Base-by-base conservation (phyloP, 1,140 invertebrate genomes). In the Tetragonula clypearis region DNA sequence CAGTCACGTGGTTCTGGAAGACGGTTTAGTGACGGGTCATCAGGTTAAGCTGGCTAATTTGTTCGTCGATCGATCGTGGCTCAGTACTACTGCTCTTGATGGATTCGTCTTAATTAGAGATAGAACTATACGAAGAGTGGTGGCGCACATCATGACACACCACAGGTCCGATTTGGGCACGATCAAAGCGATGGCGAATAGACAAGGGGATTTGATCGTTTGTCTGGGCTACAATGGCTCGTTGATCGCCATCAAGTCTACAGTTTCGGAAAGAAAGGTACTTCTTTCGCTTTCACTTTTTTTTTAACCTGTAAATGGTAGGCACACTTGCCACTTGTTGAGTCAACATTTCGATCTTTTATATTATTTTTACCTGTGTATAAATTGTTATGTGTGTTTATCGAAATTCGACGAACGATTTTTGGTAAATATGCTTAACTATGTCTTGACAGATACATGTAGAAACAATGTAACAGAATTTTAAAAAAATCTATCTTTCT, bases 221-320 rank as follows among this genome's bases (percentile, higher is more conserved):
- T 86, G 86, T 17, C 74, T 95, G 14, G 94, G 94, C 6, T 41
- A 79, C 15, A 82, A 94, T 86, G 94, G 94, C 11, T 93, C 92
- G 1, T 65, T 95, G 19, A 71, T 94, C 2, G 90, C 90, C 14
- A 76, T 88, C 41, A 77, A 17, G 5, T 60, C 14, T 26, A 0
- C 23, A 12, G 12, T 19, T 19, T 15, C 2, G 14, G 23, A 65
- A 15, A 69, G 21, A 56, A 80, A 86, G 85, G 87, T 89, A 66
- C 17, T 30, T 17, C 17, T 30, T 30, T 17, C 26, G 60, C 1
- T 62, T 12, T 62, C n/a, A n/a, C 5, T n/a, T n/a, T 14, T n/a
- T n/a, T n/a, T n/a, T 5, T 30, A 30, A 62, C 8, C 41, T 49
- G 41, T 49, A 9, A 49, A 8, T 49, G 41, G 41, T 0, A 49